phyloP scores from a whole-genome alignment of 2,888 invertebrate genomes.

The Euclidia mi region DNA sequence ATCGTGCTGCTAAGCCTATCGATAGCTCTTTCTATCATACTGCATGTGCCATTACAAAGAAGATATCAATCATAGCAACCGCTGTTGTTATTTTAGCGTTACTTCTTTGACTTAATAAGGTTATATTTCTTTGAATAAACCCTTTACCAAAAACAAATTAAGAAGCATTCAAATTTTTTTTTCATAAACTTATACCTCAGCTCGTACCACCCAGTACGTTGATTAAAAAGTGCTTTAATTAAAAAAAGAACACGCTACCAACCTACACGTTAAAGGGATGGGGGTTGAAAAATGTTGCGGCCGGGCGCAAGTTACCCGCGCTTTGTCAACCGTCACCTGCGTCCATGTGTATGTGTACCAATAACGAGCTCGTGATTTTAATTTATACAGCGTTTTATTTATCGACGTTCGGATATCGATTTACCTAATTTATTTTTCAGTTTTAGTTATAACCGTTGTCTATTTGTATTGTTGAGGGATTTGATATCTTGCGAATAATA shows the following conservation, averaged over 20 bases:
- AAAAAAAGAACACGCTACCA: slow-evolving; percentile 9
- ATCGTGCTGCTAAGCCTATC: too few relatives aligned
- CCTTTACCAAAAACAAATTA: too few relatives aligned
- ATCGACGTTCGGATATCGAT: neutral
- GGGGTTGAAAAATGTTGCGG: slow-evolving; percentile 74
- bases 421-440: neutral
- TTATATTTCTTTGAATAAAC: neutral
- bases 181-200: neutral
- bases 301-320: slow-evolving; percentile 59
- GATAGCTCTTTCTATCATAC: too few relatives aligned
- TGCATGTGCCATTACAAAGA: too few relatives aligned
- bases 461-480: neutral
- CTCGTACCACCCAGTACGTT: neutral
- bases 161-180: neutral
- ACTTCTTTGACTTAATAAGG: too few relatives aligned
- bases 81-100: too few relatives aligned
- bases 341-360: slow-evolving; percentile 47
- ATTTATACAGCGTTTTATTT: slow-evolving; percentile 16
- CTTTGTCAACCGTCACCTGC: slow-evolving; percentile 74
- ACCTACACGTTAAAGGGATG: slow-evolving; percentile 31
- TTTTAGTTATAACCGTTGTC: neutral
- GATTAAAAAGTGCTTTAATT: slow-evolving; percentile 20
- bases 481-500: too few relatives aligned
- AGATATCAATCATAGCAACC: too few relatives aligned
- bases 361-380: slow-evolving; percentile 39